phyloP scores from a whole-genome alignment of 2,888 invertebrate species.

The Parnassius apollo region DNA sequence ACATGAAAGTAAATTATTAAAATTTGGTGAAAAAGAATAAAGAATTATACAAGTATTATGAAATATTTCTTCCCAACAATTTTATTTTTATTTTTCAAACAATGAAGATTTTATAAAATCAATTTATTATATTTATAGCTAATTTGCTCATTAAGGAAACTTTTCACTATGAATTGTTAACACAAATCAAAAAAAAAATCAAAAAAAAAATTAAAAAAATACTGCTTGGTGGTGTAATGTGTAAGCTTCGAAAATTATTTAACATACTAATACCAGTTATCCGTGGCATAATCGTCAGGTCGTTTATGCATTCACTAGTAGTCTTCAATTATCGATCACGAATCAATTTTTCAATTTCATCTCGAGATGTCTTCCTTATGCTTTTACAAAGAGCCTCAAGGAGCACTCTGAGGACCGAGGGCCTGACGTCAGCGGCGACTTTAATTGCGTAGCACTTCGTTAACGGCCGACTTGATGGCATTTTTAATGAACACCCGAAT shows the following conservation, averaged over 20 bases:
- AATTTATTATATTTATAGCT: too few species aligned
- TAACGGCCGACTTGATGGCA: constrained; percentile 78
- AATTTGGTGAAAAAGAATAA: too few species aligned
- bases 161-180: too few species aligned
- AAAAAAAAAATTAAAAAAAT: too few species aligned
- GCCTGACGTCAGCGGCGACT: constrained; percentile 78
- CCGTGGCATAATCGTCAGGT: constrained; percentile 9
- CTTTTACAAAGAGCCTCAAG: constrained; percentile 59
- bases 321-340: constrained; percentile 49
- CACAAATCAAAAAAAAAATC: too few species aligned
- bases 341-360: constrained; percentile 70
- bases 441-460: constrained; percentile 81
- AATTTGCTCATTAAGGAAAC: too few species aligned
- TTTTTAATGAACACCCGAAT: constrained; percentile 81
- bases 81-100: too few species aligned
- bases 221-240: too few species aligned
- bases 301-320: constrained; percentile 24
- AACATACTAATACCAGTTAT: not conserved
- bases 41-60: too few species aligned
- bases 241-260: not conserved
- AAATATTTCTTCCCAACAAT: too few species aligned
- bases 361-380: constrained; percentile 65
- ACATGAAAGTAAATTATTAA: not conserved
- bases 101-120: too few species aligned
- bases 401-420: constrained; percentile 50